phyloP scores from a whole-genome alignment of 2,113 vertebrate species.

The Genyomyrus donnyi region DNA sequence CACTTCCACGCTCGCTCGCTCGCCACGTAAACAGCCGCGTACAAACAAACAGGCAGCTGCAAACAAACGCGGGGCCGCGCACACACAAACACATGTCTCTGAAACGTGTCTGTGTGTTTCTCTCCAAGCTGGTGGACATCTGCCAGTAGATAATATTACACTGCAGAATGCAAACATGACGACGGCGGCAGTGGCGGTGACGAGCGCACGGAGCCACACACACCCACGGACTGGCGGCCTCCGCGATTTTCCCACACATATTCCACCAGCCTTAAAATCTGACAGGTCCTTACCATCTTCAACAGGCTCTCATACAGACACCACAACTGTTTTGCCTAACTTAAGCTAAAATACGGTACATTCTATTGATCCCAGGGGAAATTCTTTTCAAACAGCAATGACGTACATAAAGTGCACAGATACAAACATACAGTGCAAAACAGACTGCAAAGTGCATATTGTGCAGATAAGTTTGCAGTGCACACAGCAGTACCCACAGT shows the following conservation, averaged over 20 bases:
- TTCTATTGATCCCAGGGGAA: not conserved
- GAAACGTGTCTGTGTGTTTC: constrained; percentile 24
- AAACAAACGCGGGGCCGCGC: not conserved
- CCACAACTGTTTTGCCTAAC: not conserved
- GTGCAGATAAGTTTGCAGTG: not conserved
- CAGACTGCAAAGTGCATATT: not conserved
- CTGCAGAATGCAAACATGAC: not conserved
- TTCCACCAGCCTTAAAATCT: not conserved
- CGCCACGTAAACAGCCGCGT: not conserved
- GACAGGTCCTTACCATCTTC: not conserved
- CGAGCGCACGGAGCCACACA: not conserved
- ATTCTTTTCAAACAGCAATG: not conserved
- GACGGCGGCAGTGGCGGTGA: not conserved
- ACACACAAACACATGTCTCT: not conserved
- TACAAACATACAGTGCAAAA: not conserved
- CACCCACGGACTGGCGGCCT: not conserved
- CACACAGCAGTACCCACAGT: not conserved
- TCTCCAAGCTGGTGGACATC: not conserved
- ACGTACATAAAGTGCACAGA: not conserved
- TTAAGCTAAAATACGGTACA: not conserved
- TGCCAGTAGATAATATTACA: not conserved
- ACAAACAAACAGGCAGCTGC: constrained; percentile 15
- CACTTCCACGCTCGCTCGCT: not conserved
- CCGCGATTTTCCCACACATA: not conserved
- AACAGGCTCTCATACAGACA: not conserved